Percentiles rank a stretch among this genome's conserved stretches.
Conservation (phyloP, 1,140 invertebrate species). For the Hypsibius dujardini region DNA sequence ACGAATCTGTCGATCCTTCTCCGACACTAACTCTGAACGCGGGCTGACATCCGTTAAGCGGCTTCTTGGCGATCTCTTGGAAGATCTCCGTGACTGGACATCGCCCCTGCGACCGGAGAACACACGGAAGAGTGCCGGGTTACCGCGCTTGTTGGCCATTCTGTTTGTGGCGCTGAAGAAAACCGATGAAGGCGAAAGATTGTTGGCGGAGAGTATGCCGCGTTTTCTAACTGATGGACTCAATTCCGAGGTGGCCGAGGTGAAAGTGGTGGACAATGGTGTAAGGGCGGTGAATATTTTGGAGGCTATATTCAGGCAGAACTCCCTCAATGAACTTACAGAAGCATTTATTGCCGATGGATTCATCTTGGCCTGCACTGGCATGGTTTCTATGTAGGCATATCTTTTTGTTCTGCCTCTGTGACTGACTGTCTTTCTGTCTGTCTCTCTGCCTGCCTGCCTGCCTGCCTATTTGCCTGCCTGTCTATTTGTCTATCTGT, state of each 20-base stretch:
- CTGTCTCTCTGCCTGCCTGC: too few relatives aligned
- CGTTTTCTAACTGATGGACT: neutral
- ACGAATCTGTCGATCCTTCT: neutral
- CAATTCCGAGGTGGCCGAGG: neutral
- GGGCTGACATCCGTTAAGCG: neutral
- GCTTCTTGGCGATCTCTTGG: neutral
- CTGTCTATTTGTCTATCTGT: too few relatives aligned
- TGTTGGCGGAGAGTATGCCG: neutral
- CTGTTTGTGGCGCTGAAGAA: neutral
- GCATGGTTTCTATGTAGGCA: neutral
- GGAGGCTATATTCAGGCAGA: constrained; percentile 2
- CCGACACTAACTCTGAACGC: neutral
- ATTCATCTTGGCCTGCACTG: constrained; percentile 8
- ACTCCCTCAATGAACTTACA: neutral
- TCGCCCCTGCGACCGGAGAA: constrained; percentile 8
- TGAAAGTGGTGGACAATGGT: neutral
- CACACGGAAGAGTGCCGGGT: neutral
- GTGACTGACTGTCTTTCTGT: too few relatives aligned
- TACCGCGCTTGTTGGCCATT: neutral
- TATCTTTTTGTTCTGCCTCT: too few relatives aligned
- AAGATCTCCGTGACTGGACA: neutral
- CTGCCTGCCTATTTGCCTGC: too few relatives aligned
- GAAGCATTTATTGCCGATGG: neutral
- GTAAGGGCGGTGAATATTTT: neutral
- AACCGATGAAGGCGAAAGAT: neutral